These are phyloP conservation scores for Phallusia fumigata DNA, from an alignment of 23 tunicate species.

Conservation along the genomic window DNA sequence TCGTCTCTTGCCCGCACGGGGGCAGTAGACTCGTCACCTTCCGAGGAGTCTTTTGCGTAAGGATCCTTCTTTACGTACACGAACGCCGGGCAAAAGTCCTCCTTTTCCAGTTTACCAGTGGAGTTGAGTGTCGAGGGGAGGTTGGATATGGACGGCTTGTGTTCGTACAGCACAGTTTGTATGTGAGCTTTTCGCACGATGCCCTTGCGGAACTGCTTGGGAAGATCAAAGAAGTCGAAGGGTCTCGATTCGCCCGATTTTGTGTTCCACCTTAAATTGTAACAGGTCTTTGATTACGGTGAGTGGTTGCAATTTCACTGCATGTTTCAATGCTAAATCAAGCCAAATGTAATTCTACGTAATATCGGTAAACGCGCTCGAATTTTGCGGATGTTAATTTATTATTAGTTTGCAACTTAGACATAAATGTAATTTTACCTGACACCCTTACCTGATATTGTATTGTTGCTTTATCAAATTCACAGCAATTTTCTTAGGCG, in stretches of 20 bases:
- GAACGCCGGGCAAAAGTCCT: conserved; percentile 65
- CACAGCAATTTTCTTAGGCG: conserved; percentile 87
- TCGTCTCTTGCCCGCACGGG: conserved; percentile 76
- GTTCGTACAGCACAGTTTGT: conserved; percentile 81
- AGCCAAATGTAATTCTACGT: no score
- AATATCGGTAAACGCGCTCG: no score
- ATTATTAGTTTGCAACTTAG: no score
- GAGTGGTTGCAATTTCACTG: no score
- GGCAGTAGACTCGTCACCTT: conserved; percentile 24
- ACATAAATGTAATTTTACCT: no score
- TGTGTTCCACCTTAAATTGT: conserved; percentile 77
- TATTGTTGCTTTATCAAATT: conserved; percentile 84
- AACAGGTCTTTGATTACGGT: no score
- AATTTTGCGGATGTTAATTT: no score
- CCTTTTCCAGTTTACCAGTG: conserved; percentile 21
- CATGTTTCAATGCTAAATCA: no score
- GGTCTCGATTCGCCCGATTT: conserved; percentile 74
- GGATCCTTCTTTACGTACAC: conserved; percentile 85
- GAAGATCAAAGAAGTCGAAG: conserved; percentile 79
- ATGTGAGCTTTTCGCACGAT: conserved; percentile 83
- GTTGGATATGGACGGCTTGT: conserved; percentile 55
- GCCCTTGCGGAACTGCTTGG: conserved; percentile 78
- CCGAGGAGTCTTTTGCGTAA: conserved; percentile 49
- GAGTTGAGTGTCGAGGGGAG: conserved; percentile 26
- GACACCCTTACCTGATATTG: conserved; percentile 92